Conservation (phyloP, 2,797 vertebrate genomes). For the Bufotes viridis region DNA sequence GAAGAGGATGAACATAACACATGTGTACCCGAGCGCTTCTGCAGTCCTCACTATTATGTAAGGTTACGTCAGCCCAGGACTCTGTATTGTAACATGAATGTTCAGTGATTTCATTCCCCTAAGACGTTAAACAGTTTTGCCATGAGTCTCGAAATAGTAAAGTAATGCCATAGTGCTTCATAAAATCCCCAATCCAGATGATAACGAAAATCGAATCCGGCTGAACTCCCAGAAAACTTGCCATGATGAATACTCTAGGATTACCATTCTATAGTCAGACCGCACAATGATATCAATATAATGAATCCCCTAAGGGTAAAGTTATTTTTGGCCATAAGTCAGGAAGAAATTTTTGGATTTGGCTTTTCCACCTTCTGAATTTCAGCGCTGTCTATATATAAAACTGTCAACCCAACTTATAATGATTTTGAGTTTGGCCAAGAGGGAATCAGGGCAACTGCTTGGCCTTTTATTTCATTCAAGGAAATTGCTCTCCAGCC, state of each 20-base stretch:
- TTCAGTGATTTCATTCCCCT: not conserved
- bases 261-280: not conserved
- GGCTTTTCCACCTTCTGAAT: not conserved
- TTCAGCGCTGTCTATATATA: not conserved
- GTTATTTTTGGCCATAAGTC: not conserved
- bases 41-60: not conserved
- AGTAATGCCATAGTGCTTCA: not conserved
- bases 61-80: not conserved
- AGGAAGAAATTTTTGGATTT: not conserved
- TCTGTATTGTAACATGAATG: conserved; percentile 6
- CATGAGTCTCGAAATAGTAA: not conserved
- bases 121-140: not conserved
- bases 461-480: not conserved
- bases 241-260: not conserved
- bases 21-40: not conserved
- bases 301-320: not conserved
- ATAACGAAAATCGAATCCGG: not conserved
- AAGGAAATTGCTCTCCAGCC: not conserved
- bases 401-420: not conserved
- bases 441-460: no score
- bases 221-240: not conserved
- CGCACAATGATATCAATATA: not conserved
- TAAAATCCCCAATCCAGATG: not conserved
- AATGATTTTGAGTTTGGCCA: not conserved
- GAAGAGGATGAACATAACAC: not conserved